Base-by-base conservation (phyloP, 2,888 invertebrate species). In the Cyrtodaria siliqua region DNA sequence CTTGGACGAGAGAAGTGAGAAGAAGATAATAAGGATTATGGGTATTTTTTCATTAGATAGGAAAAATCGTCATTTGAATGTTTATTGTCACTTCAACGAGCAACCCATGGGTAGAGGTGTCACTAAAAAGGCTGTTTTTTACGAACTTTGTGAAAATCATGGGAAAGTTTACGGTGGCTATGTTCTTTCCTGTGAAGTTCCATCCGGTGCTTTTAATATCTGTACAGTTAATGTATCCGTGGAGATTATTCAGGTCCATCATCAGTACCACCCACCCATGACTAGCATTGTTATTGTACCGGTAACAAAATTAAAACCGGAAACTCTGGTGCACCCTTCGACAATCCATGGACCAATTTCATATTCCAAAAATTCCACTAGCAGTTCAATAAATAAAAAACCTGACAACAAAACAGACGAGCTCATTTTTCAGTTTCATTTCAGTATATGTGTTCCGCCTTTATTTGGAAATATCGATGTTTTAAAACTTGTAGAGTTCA, bases 111-210 rank as follows among this genome's bases (percentile, higher is more conserved):
- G 12, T 29, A 27, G 29, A 14, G 40, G 33, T 8, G n/a, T 24
- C 9, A 60, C 42, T 12, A 23, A 49, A 56, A 64, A 71, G 18
- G 83, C 83, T 1, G 67, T 47, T n/a, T 57, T 79, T 23, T 91
- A 91, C 67, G 88, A 91, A 72, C 80, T 90, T 63, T 90, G 90
- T 81, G 91, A 91, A 69, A 91, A 91, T 70, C 91, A 91, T 66
- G 86, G 84, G 38, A 84, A 83, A 61, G 68, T 63, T 44, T 90
- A 66, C 69, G 90, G 90, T n/a, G 90, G 89, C 3, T 90, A 82
- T 68, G 86, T 90, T 9, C 69, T 87, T 29, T 91, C 91, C 0
- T 91, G 90, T 66, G 61, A 57, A 1, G 53, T 89, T 9, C 87
- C 87, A 3, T 26, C 79, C 3, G 38, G 56, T 27, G 29, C 76